Evolutionary conservation across 2,888 invertebrate genomes (phyloP), one percentile per base, ranked within the genome.

Genomic region (Volucella inanis): DNA sequence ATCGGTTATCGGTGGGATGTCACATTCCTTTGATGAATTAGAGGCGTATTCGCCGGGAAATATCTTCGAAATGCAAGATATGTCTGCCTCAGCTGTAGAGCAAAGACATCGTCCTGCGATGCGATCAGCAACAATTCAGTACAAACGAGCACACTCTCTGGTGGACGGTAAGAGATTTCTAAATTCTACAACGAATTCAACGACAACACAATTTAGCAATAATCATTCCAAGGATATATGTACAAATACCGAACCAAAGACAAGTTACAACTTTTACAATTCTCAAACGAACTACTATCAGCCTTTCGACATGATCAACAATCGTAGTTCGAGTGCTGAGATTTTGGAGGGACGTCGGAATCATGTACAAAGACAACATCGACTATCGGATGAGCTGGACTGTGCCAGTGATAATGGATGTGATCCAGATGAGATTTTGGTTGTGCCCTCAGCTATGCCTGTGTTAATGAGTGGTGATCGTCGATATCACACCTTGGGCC

Each of bases 401-500:
- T 67, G 38, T 41, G 77, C 76, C 49, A 83, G 74, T 45, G 65
- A 47, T 31, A 67, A 41, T 15, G 82, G 78, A 64, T 77, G 90
- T 90, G 65, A 91, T 71, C 90, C 90, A 86, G 91, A 91, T 76
- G 92, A 91, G 83, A 88, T 91, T 62, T 80, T 91, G 14, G 89
- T 89, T 15, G 90, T 91, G 67, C 92, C 92, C 76, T 89, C 87
- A 14, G 91, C 91, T 74, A 91, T 91, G 91, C 92, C 91, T 4
- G 89, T 91, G 87, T 75, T 91, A 59, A 91, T 90, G 54, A 90
- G 88, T 67, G 89, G 89, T 11, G 91, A 91, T 84, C 88, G 92
- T 39, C 89, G 92, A 18, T 92, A 92, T 78, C 91, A 92, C 78
- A 92, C 92, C 0, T 83, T 92, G 74, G 92, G 92, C 12, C 92